phyloP scores from a whole-genome alignment of 2,888 invertebrate species.

The Hemithea aestivaria region DNA sequence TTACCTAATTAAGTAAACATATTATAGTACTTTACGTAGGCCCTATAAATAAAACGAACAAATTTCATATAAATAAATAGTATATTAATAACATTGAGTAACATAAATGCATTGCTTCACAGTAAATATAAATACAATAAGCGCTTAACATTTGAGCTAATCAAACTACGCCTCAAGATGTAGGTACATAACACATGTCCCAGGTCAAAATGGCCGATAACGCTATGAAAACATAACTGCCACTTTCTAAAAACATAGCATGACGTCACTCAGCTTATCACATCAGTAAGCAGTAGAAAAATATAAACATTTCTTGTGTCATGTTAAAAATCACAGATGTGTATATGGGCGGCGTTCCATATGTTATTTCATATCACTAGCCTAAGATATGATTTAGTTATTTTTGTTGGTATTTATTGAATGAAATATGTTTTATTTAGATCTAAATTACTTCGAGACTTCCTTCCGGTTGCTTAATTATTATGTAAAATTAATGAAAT shows the following conservation, averaged over 20 bases:
- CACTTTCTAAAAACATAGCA: slow-evolving; percentile 19
- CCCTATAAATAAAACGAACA: too few relatives aligned
- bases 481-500: too few relatives aligned
- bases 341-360: too few relatives aligned
- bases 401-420: too few relatives aligned
- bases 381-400: too few relatives aligned
- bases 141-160: too few relatives aligned
- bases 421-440: too few relatives aligned
- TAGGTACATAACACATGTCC: slow-evolving; percentile 15
- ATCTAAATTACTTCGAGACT: too few relatives aligned
- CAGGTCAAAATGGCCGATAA: slow-evolving; percentile 21
- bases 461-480: too few relatives aligned
- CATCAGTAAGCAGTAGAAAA: slow-evolving; percentile 27
- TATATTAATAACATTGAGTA: slow-evolving; percentile 39
- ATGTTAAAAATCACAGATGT: background rate
- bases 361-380: too few relatives aligned
- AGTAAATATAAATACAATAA: slow-evolving; percentile 7
- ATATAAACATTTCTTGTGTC: slow-evolving; percentile 27
- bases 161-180: slow-evolving; percentile 19
- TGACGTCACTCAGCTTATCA: slow-evolving; percentile 24
- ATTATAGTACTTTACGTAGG: too few relatives aligned
- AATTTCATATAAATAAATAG: slow-evolving; percentile 40
- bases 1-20: too few relatives aligned
- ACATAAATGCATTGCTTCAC: slow-evolving; percentile 38
- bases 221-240: slow-evolving; percentile 18